Evolutionary conservation across 37 sponge, comb jelly and placozoan species (phyloP).

Genomic region (Cliona cf. orientalis): DNA sequence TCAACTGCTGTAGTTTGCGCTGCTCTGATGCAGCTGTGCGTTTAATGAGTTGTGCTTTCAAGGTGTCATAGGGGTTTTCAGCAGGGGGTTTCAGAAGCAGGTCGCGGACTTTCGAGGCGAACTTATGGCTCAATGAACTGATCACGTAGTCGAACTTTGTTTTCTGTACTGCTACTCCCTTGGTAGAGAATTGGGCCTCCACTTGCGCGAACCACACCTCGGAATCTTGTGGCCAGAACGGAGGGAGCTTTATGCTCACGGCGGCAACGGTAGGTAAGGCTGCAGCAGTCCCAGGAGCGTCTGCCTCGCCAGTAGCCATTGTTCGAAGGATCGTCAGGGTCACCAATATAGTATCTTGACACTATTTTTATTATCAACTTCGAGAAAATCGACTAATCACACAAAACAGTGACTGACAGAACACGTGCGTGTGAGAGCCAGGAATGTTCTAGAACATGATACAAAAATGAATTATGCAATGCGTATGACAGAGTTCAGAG

Average conservation of each 20-base stretch:
- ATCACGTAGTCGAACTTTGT: conserved; percentile 49
- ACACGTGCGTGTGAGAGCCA: too few species aligned
- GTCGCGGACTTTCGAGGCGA: conserved; percentile 42
- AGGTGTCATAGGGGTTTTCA: conserved; percentile 45
- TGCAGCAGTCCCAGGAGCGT: not conserved
- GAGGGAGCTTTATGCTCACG: conserved; percentile 39
- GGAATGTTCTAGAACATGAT: too few species aligned
- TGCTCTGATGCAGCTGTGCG: too few species aligned
- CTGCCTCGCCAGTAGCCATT: not conserved
- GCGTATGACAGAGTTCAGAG: too few species aligned
- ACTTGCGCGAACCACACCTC: conserved; percentile 49
- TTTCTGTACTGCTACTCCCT: conserved; percentile 16
- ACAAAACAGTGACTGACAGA: too few species aligned
- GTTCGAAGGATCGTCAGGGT: too few species aligned
- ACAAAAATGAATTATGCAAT: too few species aligned
- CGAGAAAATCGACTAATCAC: too few species aligned
- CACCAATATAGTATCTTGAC: too few species aligned
- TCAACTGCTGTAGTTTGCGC: not conserved
- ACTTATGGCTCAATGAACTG: too few species aligned
- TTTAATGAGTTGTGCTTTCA: conserved; percentile 28
- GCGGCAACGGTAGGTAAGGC: conserved; percentile 3
- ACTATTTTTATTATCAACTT: too few species aligned
- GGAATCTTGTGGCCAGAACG: conserved; percentile 61
- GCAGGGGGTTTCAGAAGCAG: too few species aligned
- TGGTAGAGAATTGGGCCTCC: conserved; percentile 42